Evolutionary conservation across 1,140 invertebrate species (phyloP).

Genomic region (Pectinophora gossypiella): DNA sequence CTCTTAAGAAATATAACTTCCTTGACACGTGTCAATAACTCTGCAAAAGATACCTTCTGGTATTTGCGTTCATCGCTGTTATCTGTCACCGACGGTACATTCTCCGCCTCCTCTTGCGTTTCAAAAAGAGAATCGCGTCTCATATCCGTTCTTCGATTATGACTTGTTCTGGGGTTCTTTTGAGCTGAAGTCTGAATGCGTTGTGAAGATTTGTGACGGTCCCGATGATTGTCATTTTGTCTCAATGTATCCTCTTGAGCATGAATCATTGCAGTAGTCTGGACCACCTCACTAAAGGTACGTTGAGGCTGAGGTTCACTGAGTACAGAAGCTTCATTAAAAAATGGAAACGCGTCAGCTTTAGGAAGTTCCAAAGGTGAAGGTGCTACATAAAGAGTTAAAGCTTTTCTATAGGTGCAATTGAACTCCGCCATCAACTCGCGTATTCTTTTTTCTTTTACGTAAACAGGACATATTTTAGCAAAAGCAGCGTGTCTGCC

Average conservation of each 20-base stretch:
- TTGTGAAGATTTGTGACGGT: background rate
- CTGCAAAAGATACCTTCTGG: background rate
- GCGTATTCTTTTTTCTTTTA: background rate
- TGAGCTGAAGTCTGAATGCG: background rate
- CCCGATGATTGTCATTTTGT: background rate
- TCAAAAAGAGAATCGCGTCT: too few relatives aligned
- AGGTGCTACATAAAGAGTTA: background rate
- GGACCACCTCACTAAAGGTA: too few relatives aligned
- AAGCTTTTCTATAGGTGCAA: constrained; percentile 1
- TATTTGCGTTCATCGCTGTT: background rate
- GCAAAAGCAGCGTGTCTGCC: constrained; percentile 3
- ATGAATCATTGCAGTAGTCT: too few relatives aligned
- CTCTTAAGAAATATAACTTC: background rate
- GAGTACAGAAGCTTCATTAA: too few relatives aligned
- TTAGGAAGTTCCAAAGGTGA: background rate
- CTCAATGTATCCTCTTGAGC: too few relatives aligned
- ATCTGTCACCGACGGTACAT: background rate
- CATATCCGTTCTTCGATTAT: background rate
- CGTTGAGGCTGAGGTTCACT: too few relatives aligned
- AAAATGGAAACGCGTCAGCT: background rate
- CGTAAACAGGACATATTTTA: constrained; percentile 4
- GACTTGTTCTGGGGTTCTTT: background rate
- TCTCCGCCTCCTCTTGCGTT: background rate
- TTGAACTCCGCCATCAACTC: constrained; percentile 5
- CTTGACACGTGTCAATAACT: background rate